phyloP scores from a whole-genome alignment of 2,888 invertebrate species.

The Mythimna pallens region DNA sequence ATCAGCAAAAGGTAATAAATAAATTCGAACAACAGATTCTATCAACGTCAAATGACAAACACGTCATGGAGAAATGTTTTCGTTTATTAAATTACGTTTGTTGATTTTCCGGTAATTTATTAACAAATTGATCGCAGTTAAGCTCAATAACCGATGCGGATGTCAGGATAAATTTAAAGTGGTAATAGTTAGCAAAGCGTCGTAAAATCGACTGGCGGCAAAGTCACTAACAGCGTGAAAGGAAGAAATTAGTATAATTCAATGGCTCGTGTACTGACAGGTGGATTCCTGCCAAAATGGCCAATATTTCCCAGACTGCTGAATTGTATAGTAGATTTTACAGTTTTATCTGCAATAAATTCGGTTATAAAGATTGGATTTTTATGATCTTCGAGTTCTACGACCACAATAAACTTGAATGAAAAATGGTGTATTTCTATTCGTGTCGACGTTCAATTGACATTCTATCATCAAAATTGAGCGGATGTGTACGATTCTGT shows the following conservation, averaged over 20 bases:
- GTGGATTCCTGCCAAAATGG: conserved; percentile 23
- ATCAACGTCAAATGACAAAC: neutral
- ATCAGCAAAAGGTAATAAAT: no score
- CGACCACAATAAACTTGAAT: conserved; percentile 40
- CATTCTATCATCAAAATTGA: conserved; percentile 37
- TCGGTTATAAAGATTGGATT: conserved; percentile 33
- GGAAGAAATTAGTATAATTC: conserved; percentile 31
- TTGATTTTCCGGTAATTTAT: neutral
- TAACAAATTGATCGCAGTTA: conserved; percentile 9
- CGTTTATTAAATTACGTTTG: neutral
- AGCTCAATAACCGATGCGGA: neutral
- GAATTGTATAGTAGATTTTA: conserved; percentile 17
- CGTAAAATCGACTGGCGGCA: neutral
- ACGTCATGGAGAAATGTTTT: neutral
- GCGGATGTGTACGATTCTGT: conserved; percentile 3
- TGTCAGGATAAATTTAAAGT: conserved; percentile 1
- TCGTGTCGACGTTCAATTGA: conserved; percentile 25
- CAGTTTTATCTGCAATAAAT: conserved; percentile 29
- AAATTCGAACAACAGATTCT: neutral
- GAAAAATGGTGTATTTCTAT: conserved; percentile 43
- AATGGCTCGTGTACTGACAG: conserved; percentile 24
- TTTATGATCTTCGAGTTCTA: conserved; percentile 37
- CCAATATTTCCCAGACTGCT: conserved; percentile 17
- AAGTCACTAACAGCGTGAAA: neutral
- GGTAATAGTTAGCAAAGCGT: neutral